Evolutionary conservation across 2,797 vertebrate genomes (phyloP).

Genomic region (Chloroceryle inda): DNA sequence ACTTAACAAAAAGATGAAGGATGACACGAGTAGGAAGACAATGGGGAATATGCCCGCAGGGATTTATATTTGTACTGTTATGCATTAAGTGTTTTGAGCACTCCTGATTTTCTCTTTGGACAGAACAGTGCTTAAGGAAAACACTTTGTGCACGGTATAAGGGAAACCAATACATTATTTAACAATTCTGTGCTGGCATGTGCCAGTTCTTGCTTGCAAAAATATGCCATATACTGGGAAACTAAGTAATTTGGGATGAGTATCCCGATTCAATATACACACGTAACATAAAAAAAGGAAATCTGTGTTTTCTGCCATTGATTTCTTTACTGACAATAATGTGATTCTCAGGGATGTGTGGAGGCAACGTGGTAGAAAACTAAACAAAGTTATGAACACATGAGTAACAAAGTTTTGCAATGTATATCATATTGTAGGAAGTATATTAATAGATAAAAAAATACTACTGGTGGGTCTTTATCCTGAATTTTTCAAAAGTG

Average conservation of each 20-base stretch:
- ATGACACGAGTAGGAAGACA: conserved; percentile 19
- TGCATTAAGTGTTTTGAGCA: neutral
- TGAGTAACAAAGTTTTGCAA: neutral
- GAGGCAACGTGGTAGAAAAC: neutral
- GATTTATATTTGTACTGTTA: conserved; percentile 1
- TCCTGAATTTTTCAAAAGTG: neutral
- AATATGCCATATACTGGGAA: neutral
- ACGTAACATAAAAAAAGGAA: neutral
- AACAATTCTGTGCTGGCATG: neutral
- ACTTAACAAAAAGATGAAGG: conserved; percentile 27
- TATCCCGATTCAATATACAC: neutral
- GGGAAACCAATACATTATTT: conserved; percentile 55
- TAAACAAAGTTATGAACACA: neutral
- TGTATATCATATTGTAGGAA: neutral
- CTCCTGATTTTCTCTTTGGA: conserved; percentile 7
- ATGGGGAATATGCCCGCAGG: conserved; percentile 9
- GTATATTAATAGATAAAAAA: neutral
- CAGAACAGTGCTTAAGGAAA: neutral
- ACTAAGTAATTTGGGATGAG: conserved; percentile 33
- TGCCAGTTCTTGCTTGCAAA: conserved; percentile 19
- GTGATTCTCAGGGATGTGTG: neutral
- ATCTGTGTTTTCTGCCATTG: neutral
- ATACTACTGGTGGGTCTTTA: neutral
- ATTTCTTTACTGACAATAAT: neutral
- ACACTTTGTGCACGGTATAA: neutral